These are phyloP conservation scores for Paraplagusia blochii DNA, from an alignment of 2,113 vertebrate genomes.

Conservation along the genomic window DNA sequence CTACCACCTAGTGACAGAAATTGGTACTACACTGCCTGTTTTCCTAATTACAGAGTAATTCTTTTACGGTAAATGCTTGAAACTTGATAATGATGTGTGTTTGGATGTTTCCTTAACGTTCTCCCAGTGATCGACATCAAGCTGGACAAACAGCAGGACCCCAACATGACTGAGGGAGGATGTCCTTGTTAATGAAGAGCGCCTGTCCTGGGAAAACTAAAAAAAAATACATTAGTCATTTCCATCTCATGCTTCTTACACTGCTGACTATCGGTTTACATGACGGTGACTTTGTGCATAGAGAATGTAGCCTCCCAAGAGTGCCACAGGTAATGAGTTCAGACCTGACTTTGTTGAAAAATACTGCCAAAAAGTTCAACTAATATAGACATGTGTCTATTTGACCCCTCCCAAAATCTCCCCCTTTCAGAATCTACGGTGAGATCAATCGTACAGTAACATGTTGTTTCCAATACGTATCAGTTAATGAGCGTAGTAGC, in stretches of 20 bases:
- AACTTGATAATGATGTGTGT: not conserved
- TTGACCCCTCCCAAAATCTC: no score
- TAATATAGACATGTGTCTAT: conserved; percentile 24
- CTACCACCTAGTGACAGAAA: conserved; percentile 35
- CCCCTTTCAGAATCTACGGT: no score
- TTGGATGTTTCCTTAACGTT: conserved; percentile 70
- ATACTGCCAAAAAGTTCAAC: conserved; percentile 79
- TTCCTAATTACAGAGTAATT: not conserved
- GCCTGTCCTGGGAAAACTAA: conserved; percentile 30
- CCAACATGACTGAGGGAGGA: conserved; percentile 81
- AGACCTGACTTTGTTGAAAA: conserved; percentile 75
- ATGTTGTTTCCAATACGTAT: no score
- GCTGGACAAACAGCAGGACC: conserved; percentile 89
- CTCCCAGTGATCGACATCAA: conserved; percentile 90
- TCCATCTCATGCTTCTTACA: conserved; percentile 83
- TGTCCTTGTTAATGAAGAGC: conserved; percentile 86
- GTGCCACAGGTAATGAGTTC: conserved; percentile 37
- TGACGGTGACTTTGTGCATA: conserved; percentile 79
- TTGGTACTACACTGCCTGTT: not conserved
- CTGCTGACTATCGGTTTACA: conserved; percentile 88
- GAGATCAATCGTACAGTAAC: no score
- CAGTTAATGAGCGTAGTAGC: no score
- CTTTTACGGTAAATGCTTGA: not conserved
- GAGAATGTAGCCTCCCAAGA: conserved; percentile 71
- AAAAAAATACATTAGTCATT: conserved; percentile 34